These are phyloP conservation scores for Melikaiella ostensackeni DNA, from an alignment of 2,888 invertebrate genomes.

Conservation along the genomic window DNA sequence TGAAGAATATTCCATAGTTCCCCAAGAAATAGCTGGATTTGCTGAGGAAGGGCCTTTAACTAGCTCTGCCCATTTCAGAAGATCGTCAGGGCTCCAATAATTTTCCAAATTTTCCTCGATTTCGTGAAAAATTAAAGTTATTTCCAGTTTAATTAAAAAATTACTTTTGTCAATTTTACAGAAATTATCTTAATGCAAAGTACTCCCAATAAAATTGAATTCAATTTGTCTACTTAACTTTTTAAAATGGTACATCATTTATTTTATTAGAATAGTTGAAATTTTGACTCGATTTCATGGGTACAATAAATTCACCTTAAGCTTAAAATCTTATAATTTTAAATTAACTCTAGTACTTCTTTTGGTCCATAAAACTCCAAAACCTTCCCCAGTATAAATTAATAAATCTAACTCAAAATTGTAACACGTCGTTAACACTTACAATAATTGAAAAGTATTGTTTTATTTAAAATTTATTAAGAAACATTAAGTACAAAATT, in stretches of 20 bases:
- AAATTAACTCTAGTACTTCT: too few species aligned
- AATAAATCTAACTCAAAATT: too few species aligned
- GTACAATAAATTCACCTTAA: too few species aligned
- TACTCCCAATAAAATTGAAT: background rate
- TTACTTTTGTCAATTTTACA: background rate
- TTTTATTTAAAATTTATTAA: too few species aligned
- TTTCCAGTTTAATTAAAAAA: background rate
- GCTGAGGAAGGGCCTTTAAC: slow-evolving; percentile 87
- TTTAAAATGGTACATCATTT: background rate
- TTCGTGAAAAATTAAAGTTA: background rate
- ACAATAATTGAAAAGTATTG: too few species aligned
- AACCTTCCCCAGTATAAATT: too few species aligned
- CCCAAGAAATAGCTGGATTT: slow-evolving; percentile 93
- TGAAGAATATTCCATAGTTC: slow-evolving; percentile 91
- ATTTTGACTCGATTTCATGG: too few species aligned
- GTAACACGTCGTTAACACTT: too few species aligned
- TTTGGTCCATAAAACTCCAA: too few species aligned
- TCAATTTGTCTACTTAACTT: background rate
- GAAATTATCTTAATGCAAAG: background rate
- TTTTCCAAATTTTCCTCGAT: background rate
- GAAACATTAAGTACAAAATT: too few species aligned
- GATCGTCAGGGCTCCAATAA: slow-evolving; percentile 78
- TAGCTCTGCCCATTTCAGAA: slow-evolving; percentile 87
- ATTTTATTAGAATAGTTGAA: too few species aligned
- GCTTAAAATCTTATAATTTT: too few species aligned